phyloP scores from a whole-genome alignment of 2,113 vertebrate species.

The Tichodroma muraria region DNA sequence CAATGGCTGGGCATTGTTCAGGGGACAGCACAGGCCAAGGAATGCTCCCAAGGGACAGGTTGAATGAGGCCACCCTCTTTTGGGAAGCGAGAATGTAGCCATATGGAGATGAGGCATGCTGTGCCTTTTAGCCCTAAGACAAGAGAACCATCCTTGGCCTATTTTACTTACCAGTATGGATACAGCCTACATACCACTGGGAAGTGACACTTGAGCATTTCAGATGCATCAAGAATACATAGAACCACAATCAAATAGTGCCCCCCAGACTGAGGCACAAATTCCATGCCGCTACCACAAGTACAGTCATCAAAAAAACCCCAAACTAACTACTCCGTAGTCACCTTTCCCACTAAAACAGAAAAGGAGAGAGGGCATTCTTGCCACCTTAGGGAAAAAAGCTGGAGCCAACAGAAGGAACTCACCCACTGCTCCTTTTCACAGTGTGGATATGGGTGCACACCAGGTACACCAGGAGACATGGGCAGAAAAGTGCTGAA shows the following conservation, averaged over 20 bases:
- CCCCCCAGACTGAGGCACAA: not conserved
- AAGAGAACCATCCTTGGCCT: not conserved
- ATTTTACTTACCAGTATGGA: not conserved
- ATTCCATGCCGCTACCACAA: not conserved
- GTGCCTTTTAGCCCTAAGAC: not conserved
- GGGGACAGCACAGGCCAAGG: not conserved
- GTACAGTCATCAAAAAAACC: not conserved
- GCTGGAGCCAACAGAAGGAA: not conserved
- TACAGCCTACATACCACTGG: not conserved
- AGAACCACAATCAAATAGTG: not conserved
- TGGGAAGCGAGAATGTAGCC: not conserved
- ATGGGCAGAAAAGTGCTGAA: not conserved
- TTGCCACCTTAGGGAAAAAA: not conserved
- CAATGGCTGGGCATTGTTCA: slow-evolving; percentile 38
- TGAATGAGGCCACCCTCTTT: slow-evolving; percentile 16
- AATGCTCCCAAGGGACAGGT: not conserved
- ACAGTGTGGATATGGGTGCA: not conserved
- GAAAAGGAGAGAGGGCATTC: not conserved
- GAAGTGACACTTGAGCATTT: not conserved
- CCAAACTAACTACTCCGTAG: not conserved
- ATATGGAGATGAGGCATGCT: not conserved
- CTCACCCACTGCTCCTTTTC: not conserved
- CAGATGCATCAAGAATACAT: not conserved
- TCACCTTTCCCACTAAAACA: not conserved
- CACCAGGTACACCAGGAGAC: not conserved